Base-by-base conservation (phyloP, 2,888 invertebrate species). In the Coleophora flavipennella region DNA sequence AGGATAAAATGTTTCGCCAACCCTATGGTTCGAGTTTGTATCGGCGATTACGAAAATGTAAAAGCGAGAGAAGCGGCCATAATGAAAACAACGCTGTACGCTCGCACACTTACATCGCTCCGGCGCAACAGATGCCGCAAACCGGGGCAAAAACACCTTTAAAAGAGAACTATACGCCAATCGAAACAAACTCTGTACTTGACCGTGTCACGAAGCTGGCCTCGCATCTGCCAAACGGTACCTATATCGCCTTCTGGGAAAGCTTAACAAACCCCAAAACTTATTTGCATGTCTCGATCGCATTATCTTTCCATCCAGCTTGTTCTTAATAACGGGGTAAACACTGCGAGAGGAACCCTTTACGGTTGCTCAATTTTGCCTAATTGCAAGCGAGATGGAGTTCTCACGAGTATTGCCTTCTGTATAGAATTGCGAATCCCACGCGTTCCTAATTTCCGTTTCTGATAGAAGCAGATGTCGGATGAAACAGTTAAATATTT, bases 141-240 rank as follows among this genome's bases (percentile, higher is more conserved):
- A 79, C 74, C 80, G 79, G 81, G 81, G 80, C 80, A 77, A 79
- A 80, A 81, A 80, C 83, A 81, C 78, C 74, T 80, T 79, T 75
- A 75, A 70, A 73, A 73, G 67, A 74, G 72, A 76, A 72, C 64
- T 67, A 74, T 75, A 71, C 71, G 67, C 67, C 70, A 67, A 71
- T 76, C 77, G 72, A 76, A 80, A 78, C 74, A 74, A 73, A 76
- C 70, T 69, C 62, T 59, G 67, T 70, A 73, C 73, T 75, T 78
- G 80, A 79, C 80, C 79, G 77, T 79, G 80, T 81, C 81, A 80
- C 70, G 77, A 66, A 57, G 64, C 57, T 58, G 60, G 63, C 62
- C 63, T 63, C 63, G 62, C 80, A 81, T 80, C 83, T 83, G 80
- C 78, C 64, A 59, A 77, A 81, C 80, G 77, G 79, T 76, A 84